These are phyloP conservation scores for Abrostola tripartita DNA, from an alignment of 2,888 invertebrate genomes.

Conservation along the genomic window DNA sequence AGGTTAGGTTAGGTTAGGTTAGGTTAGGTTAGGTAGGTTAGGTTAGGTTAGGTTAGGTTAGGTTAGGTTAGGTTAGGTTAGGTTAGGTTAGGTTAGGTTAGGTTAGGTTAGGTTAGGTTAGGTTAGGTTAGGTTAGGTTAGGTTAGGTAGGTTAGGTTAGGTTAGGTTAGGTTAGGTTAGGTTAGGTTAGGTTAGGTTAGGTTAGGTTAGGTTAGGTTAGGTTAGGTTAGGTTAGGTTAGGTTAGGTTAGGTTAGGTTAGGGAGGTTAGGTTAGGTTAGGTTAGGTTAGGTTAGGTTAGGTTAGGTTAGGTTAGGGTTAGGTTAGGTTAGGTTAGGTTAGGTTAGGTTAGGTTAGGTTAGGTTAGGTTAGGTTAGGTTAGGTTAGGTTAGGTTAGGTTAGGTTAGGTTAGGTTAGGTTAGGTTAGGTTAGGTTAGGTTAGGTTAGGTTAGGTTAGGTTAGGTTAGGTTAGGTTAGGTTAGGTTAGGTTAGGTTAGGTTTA, in stretches of 20 bases:
- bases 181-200: slow-evolving; percentile 20
- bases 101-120: slow-evolving; percentile 22
- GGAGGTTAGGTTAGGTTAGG: slow-evolving; percentile 15
- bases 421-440: slow-evolving; percentile 22
- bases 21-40: slow-evolving; percentile 13
- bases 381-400: slow-evolving; percentile 15
- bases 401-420: slow-evolving; percentile 27
- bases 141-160: slow-evolving; percentile 17
- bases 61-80: slow-evolving; percentile 19
- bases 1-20: slow-evolving; percentile 16
- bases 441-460: slow-evolving; percentile 21
- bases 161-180: slow-evolving; percentile 20
- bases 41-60: slow-evolving; percentile 15
- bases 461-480: slow-evolving; percentile 18
- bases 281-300: slow-evolving; percentile 11
- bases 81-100: slow-evolving; percentile 30
- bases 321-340: slow-evolving; percentile 18
- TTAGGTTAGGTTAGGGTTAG: slow-evolving; percentile 11
- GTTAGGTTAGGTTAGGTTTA: slow-evolving; percentile 30
- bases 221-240: slow-evolving; percentile 16
- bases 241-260: slow-evolving; percentile 12
- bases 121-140: slow-evolving; percentile 16
- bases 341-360: slow-evolving; percentile 14
- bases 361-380: slow-evolving; percentile 14
- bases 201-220: slow-evolving; percentile 19